These are phyloP conservation scores for Epinephelus awoara DNA, from an alignment of 2,797 vertebrate genomes.

Conservation along the genomic window DNA sequence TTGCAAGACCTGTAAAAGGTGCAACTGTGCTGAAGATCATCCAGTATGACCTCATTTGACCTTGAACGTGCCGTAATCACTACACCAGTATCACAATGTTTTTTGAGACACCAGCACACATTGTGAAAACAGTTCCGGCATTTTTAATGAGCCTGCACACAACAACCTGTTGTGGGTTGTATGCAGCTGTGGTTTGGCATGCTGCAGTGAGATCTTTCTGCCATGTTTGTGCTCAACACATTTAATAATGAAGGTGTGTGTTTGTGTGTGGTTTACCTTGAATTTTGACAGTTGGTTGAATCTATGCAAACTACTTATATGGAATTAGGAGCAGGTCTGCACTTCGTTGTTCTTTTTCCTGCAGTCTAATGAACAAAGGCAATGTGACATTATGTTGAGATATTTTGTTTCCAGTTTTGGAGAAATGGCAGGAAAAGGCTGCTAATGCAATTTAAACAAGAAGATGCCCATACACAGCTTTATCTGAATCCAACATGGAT, in stretches of 20 bases:
- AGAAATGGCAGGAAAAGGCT: background rate
- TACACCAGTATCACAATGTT: background rate
- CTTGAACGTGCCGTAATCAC: background rate
- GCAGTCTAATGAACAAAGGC: background rate
- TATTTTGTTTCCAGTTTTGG: conserved; percentile 18
- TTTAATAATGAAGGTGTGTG: background rate
- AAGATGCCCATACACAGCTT: background rate
- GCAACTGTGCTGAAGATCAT: background rate
- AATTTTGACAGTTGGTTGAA: background rate
- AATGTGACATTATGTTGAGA: background rate
- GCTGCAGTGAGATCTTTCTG: background rate
- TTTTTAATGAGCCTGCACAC: background rate
- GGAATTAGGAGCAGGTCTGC: background rate
- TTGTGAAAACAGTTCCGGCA: conserved; percentile 29
- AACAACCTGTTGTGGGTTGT: conserved; percentile 5
- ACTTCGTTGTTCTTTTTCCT: background rate
- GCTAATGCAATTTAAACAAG: background rate
- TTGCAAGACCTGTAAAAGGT: background rate
- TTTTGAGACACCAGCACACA: background rate
- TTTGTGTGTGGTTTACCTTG: background rate
- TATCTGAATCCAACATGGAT: background rate
- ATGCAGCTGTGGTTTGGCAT: conserved; percentile 5
- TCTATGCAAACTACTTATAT: background rate
- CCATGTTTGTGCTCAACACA: background rate
- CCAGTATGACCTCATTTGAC: background rate